Evolutionary conservation across 2,113 vertebrate species (phyloP).

Genomic region (Ramphastos sulfuratus): DNA sequence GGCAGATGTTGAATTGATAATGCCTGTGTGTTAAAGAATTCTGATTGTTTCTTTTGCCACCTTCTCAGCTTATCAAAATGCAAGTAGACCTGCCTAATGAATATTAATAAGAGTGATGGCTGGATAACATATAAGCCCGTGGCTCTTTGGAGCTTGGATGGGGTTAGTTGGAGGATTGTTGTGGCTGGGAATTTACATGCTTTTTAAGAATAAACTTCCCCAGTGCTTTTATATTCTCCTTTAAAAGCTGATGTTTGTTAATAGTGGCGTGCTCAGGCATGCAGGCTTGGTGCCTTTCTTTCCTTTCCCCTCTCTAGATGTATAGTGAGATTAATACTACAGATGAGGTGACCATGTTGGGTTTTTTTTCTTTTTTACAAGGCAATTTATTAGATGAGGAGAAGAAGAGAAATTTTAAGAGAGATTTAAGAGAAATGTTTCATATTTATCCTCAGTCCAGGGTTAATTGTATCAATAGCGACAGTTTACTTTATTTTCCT

Average conservation of each 20-base stretch:
- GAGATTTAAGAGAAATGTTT: not conserved
- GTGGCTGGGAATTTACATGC: slow-evolving; percentile 70
- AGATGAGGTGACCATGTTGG: not conserved
- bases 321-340: not conserved
- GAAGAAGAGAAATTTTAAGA: slow-evolving; percentile 23
- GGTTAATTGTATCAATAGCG: slow-evolving; percentile 59
- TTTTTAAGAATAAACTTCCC: slow-evolving; percentile 75
- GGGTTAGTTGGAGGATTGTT: slow-evolving; percentile 70
- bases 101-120: slow-evolving; percentile 74
- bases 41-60: slow-evolving; percentile 78
- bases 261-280: not conserved
- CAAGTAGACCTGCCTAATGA: slow-evolving; percentile 75
- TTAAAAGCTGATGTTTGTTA: slow-evolving; percentile 62
- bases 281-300: not conserved
- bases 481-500: not conserved
- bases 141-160: slow-evolving; percentile 71
- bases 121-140: slow-evolving; percentile 69
- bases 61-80: slow-evolving; percentile 77
- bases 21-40: slow-evolving; percentile 75
- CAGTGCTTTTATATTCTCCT: slow-evolving; percentile 64
- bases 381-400: slow-evolving; percentile 58
- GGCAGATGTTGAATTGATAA: slow-evolving; percentile 76
- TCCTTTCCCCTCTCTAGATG: not conserved
- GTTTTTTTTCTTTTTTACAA: not conserved
- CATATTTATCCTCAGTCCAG: slow-evolving; percentile 49